Evolutionary conservation across 2,888 invertebrate genomes (phyloP).

Genomic region (Dendrolimus pini): DNA sequence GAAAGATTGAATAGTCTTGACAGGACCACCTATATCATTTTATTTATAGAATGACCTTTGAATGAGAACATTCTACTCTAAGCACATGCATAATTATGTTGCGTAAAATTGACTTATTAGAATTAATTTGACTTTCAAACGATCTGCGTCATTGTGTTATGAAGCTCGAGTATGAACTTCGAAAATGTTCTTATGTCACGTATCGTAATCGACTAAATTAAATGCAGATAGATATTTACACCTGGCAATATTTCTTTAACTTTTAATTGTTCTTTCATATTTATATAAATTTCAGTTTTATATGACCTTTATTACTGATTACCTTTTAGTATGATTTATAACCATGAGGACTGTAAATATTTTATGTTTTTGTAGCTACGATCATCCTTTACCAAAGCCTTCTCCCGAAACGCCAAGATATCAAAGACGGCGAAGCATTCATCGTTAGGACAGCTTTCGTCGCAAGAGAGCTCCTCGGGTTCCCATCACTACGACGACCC

Average conservation of each 20-base stretch:
- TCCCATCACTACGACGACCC: constrained; percentile 72
- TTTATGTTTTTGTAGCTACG: constrained; percentile 78
- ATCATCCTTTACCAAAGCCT: constrained; percentile 98
- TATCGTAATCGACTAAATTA: background rate
- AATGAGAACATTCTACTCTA: background rate
- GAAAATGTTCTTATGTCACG: background rate
- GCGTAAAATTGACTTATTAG: background rate
- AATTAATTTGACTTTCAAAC: background rate
- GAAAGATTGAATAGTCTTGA: background rate
- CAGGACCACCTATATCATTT: background rate
- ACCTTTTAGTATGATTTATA: too few species aligned
- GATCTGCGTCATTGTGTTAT: background rate
- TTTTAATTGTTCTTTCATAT: too few species aligned
- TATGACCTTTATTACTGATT: too few species aligned
- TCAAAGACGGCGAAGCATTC: constrained; percentile 80
- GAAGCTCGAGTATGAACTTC: background rate
- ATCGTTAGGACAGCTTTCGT: constrained; percentile 69
- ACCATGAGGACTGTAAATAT: too few species aligned
- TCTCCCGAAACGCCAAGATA: constrained; percentile 90
- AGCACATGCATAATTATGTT: background rate
- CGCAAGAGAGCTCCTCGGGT: constrained; percentile 70
- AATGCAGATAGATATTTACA: too few species aligned
- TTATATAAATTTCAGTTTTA: too few species aligned
- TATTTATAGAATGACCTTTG: background rate
- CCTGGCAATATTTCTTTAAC: too few species aligned